Conservation (phyloP, 2,888 invertebrate species). For the Linyphia triangularis region DNA sequence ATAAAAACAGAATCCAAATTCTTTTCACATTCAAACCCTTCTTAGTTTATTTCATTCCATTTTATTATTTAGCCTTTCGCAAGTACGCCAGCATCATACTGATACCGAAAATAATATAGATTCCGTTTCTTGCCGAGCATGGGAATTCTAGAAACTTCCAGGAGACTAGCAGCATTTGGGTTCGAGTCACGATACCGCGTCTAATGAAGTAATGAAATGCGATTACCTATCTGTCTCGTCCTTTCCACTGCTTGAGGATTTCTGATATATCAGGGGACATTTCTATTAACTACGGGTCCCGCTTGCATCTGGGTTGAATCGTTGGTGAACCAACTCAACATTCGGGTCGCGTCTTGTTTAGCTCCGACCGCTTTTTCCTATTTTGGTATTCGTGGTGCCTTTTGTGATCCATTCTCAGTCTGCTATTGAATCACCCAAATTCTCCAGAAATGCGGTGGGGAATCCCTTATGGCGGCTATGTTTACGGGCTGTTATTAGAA, state of each 20-base stretch:
- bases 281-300: constrained; percentile 54
- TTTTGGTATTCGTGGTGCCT: constrained; percentile 31
- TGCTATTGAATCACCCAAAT: background rate
- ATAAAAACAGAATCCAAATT: background rate
- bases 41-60: constrained; percentile 20
- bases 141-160: constrained; percentile 2
- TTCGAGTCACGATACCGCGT: constrained; percentile 33
- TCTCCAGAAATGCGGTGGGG: constrained; percentile 4
- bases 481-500: constrained; percentile 19
- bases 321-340: constrained; percentile 3
- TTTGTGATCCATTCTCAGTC: constrained; percentile 28
- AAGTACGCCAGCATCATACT: constrained; percentile 7
- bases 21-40: constrained; percentile 38
- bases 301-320: background rate
- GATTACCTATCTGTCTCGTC: constrained; percentile 58
- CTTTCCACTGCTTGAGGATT: constrained; percentile 46
- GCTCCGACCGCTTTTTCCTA: background rate
- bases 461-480: constrained; percentile 14
- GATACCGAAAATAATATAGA: constrained; percentile 46
- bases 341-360: constrained; percentile 30
- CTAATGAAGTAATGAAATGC: constrained; percentile 66
- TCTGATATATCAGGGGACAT: constrained; percentile 58
- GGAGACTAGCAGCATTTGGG: constrained; percentile 5
- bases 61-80: constrained; percentile 33
- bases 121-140: constrained; percentile 12